A percentile compares a stretch with the other conserved stretches of the same genome.
phyloP scores from a whole-genome alignment of 2,113 vertebrate genomes.

The Eulemur macaco region DNA sequence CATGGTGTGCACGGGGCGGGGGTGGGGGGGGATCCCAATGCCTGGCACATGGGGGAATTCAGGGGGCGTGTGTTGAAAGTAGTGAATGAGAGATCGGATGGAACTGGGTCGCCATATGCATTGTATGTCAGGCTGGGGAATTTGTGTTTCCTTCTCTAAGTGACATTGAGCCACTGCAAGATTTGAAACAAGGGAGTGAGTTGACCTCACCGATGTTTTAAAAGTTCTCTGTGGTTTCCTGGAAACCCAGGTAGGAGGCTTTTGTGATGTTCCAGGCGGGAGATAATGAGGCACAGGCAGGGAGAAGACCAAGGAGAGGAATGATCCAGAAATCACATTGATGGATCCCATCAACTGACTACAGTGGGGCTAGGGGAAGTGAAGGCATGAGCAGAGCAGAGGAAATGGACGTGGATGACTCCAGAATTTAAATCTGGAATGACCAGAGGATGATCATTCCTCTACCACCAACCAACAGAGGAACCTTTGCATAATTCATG shows the following conservation, averaged over 20 bases:
- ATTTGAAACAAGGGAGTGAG: not conserved
- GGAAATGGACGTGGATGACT: not conserved
- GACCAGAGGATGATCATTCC: not conserved
- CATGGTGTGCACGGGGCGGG: not conserved
- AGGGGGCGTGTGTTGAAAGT: not conserved
- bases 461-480: not conserved
- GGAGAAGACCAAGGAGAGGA: not conserved
- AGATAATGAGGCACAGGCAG: not conserved
- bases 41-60: not conserved
- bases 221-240: not conserved
- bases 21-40: not conserved
- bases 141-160: not conserved
- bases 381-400: too few species aligned
- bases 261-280: not conserved
- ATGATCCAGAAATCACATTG: not conserved
- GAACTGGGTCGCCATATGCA: accelerated
- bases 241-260: not conserved
- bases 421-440: not conserved
- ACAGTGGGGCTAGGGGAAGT: not conserved
- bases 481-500: not conserved
- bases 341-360: not conserved
- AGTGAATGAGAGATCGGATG: not conserved
- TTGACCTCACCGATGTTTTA: not conserved
- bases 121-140: not conserved
- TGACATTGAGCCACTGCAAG: not conserved